Evolutionary conservation across 2,888 invertebrate genomes (phyloP).

Genomic region (Coleophora flavipennella): DNA sequence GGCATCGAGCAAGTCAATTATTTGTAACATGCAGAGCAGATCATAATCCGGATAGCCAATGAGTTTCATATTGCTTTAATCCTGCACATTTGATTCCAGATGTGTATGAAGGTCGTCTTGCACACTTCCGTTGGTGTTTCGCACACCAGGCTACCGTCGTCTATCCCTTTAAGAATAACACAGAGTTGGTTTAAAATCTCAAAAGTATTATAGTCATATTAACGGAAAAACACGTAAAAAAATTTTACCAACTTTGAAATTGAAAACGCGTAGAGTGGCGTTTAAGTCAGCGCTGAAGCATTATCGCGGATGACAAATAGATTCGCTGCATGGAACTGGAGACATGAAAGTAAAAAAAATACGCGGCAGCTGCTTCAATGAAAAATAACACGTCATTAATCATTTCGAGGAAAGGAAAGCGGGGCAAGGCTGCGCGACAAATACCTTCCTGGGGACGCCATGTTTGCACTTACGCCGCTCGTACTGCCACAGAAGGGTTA

Average conservation of each 20-base stretch:
- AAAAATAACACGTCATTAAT: conserved; percentile 68
- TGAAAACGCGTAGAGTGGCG: conserved; percentile 22
- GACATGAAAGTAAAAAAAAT: conserved; percentile 60
- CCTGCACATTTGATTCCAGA: no score
- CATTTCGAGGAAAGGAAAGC: conserved; percentile 61
- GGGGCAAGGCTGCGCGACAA: conserved; percentile 56
- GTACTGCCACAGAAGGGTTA: conserved; percentile 8
- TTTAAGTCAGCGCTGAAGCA: conserved; percentile 47
- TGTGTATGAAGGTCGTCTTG: no score
- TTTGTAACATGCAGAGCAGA: no score
- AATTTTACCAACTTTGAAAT: not conserved
- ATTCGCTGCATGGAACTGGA: conserved; percentile 55
- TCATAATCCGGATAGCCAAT: no score
- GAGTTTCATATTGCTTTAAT: no score
- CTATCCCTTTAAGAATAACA: no score
- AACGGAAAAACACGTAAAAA: not conserved
- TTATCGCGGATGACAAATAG: conserved; percentile 61
- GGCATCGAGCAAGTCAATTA: no score
- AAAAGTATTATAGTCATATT: not conserved
- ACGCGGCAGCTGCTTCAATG: conserved; percentile 63
- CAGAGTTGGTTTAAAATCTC: not conserved
- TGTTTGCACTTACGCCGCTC: conserved; percentile 18
- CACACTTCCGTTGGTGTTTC: no score
- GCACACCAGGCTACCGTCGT: no score
- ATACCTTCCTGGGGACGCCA: conserved; percentile 44